Conservation (phyloP, 2,888 invertebrate species). For the Ceramica pisi region DNA sequence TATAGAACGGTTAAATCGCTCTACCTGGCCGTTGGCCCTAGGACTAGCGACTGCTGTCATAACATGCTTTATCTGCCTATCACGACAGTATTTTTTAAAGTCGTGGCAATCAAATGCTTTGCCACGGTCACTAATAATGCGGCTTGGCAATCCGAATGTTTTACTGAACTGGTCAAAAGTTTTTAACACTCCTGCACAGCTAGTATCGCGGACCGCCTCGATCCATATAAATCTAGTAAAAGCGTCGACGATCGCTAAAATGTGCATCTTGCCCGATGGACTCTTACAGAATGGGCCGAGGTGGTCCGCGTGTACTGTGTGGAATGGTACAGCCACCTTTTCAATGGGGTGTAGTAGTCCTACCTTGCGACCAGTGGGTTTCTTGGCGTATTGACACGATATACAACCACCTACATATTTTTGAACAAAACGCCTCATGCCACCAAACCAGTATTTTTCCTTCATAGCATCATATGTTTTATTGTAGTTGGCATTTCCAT, state of each 20-base stretch:
- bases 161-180: not conserved
- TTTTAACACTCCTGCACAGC: not conserved
- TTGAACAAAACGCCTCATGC: not conserved
- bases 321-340: not conserved
- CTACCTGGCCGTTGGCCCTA: not conserved
- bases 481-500: not conserved
- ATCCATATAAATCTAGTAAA: not conserved
- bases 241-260: not conserved
- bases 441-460: not conserved
- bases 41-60: not conserved
- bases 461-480: not conserved
- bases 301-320: not conserved
- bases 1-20: not conserved
- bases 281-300: not conserved
- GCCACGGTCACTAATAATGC: not conserved
- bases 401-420: not conserved
- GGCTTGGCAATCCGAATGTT: not conserved
- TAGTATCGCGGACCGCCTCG: not conserved
- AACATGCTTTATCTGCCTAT: not conserved
- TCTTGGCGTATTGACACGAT: not conserved
- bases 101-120: not conserved
- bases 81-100: not conserved
- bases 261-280: not conserved
- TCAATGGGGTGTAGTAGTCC: not conserved
- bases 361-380: not conserved